A percentile compares a stretch with the other conserved stretches of the same genome.
These are phyloP conservation scores for Mamestra brassicae DNA, from an alignment of 2,888 invertebrate genomes.

Conservation along the genomic window DNA sequence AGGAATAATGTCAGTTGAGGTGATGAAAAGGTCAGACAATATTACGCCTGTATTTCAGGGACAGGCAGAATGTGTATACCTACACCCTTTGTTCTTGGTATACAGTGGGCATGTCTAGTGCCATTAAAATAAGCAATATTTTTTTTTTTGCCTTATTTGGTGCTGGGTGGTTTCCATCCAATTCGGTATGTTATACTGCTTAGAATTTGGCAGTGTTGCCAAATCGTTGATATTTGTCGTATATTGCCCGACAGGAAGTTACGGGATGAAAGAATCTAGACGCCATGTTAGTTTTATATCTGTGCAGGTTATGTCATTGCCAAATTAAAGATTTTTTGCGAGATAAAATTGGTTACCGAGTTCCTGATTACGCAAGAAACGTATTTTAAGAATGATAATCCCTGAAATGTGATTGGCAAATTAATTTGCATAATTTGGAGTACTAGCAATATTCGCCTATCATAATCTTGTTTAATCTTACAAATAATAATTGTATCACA, in stretches of 20 bases:
- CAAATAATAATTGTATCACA: background rate
- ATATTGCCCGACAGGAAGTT: conserved; percentile 16
- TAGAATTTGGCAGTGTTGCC: conserved; percentile 54
- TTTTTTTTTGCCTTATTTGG: background rate
- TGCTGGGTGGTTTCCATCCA: conserved; percentile 7
- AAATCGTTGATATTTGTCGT: conserved; percentile 39
- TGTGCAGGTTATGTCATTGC: conserved; percentile 9
- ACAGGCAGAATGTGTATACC: background rate
- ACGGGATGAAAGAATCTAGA: conserved; percentile 29
- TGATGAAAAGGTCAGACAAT: conserved; percentile 4
- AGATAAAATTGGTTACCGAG: background rate
- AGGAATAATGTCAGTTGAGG: conserved; percentile 4
- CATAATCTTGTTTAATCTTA: too few relatives aligned
- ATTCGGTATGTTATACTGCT: conserved; percentile 8
- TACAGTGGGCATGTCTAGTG: too few relatives aligned
- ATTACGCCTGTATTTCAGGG: background rate
- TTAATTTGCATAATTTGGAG: too few relatives aligned
- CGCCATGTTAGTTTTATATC: conserved; percentile 28
- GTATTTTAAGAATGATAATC: background rate
- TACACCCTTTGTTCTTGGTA: too few relatives aligned
- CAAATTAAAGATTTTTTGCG: background rate
- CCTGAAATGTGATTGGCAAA: background rate
- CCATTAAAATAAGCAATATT: background rate
- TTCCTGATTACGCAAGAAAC: background rate
- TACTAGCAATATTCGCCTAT: too few relatives aligned